Evolutionary conservation across 2,888 invertebrate species (phyloP).

Genomic region (Drosophila aldrichi): DNA sequence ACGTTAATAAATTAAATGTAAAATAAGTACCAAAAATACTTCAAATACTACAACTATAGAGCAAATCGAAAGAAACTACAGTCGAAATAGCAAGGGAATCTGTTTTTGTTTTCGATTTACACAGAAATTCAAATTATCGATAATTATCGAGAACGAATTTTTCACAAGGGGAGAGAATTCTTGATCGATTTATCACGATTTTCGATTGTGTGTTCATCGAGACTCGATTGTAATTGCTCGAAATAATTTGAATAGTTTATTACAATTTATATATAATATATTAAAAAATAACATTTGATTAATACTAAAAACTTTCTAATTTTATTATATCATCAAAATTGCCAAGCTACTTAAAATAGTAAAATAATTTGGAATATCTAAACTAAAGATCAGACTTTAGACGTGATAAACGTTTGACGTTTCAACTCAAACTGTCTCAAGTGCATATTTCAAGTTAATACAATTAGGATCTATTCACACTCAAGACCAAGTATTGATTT

Average conservation of each 20-base stretch:
- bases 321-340: neutral
- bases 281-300: neutral
- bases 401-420: neutral
- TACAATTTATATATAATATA: too few relatives aligned
- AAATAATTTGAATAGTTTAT: too few relatives aligned
- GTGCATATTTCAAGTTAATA: constrained; percentile 51
- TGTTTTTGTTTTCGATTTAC: too few relatives aligned
- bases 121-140: too few relatives aligned
- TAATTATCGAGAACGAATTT: too few relatives aligned
- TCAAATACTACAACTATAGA: neutral
- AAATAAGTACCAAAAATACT: neutral
- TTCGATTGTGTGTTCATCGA: too few relatives aligned
- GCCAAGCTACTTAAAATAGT: neutral
- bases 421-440: neutral
- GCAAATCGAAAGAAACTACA: too few relatives aligned
- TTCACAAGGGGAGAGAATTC: too few relatives aligned
- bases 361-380: neutral
- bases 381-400: neutral
- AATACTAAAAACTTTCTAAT: neutral
- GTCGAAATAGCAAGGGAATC: too few relatives aligned
- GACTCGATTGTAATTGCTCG: too few relatives aligned
- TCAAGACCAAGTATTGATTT: constrained; percentile 51
- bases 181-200: too few relatives aligned
- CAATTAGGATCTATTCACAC: constrained; percentile 59
- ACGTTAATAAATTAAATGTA: neutral